Base-by-base conservation (phyloP, 2,113 vertebrate species). In the Ammodytes dubius region DNA sequence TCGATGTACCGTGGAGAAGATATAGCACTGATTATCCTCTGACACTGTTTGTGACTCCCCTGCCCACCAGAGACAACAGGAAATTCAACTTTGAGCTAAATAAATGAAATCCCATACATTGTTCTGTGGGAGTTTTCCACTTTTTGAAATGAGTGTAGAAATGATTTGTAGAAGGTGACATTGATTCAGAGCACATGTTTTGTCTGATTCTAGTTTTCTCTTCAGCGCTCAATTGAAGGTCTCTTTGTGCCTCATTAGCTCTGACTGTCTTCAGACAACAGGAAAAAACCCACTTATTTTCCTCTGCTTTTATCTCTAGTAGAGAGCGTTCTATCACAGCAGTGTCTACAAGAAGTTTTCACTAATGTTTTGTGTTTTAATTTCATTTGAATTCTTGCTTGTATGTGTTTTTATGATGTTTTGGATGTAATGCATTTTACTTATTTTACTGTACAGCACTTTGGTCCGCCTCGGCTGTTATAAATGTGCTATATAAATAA, bases 161-260 rank as follows among this genome's bases (percentile, higher is more conserved):
- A 74, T 58, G 10, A 49, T 57, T 77, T 17, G 0, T 37, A 46
- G 52, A 71, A 81, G 65, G 60, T 75, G 67, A 46, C 46, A 35
- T 77, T 79, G 42, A 46, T 86, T 85, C 74, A 45, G 19, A 40
- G 46, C 14, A 54, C 15, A 27, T 60, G 27, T 69, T 84, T 67
- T 83, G 58, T 75, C 71, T 69, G 5, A 45, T 54, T 66, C 39
- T 37, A 54, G 17, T 80, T 83, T 27, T 70, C 64, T 74, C 35
- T 13, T 70, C 8, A 76, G 65, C 43, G 88, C 65, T 66, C 50
- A 17, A 71, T 56, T 88, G 73, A 78, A 72, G 57, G 67, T 84
- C 74, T 85, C 77, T 90, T 87, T 90, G 85, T 81, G 81, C 71
- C 76, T 88, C 81, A 75, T 88, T 86, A 85, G 72, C 69, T 46